phyloP scores from a whole-genome alignment of 2,797 vertebrate species.

The Trachurus trachurus region DNA sequence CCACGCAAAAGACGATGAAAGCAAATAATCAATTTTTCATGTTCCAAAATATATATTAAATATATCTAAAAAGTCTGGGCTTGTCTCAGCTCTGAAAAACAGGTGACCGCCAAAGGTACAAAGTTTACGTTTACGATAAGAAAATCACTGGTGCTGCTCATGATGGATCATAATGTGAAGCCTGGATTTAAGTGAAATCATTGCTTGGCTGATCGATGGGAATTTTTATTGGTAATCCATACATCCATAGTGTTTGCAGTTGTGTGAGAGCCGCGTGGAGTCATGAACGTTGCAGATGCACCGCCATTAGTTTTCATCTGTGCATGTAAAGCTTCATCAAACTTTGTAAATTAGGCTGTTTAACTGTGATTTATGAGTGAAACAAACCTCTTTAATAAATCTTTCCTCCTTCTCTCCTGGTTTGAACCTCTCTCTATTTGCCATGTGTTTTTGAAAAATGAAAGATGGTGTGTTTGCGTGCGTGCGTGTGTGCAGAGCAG shows the following conservation, averaged over 20 bases:
- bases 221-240: background rate
- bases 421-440: slow-evolving; percentile 25
- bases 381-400: slow-evolving; percentile 35
- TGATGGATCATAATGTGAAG: background rate
- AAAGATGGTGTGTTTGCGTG: background rate
- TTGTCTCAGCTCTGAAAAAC: slow-evolving; percentile 1
- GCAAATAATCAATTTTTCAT: background rate
- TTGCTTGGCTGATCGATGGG: background rate
- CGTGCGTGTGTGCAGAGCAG: slow-evolving; percentile 1
- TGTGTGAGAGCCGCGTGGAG: background rate
- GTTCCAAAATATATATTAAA: no score
- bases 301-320: slow-evolving; percentile 29
- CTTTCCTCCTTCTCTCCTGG: slow-evolving; percentile 3
- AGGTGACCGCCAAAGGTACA: background rate
- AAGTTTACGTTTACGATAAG: background rate
- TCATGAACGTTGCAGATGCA: background rate
- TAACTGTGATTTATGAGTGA: slow-evolving; percentile 44
- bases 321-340: slow-evolving; percentile 41
- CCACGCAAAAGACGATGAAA: background rate
- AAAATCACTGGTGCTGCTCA: background rate
- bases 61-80: background rate
- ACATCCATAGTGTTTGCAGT: background rate
- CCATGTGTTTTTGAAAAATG: slow-evolving; percentile 30
- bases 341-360: slow-evolving; percentile 33
- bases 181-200: background rate